Base-by-base conservation (phyloP, 1,140 invertebrate genomes). In the Drosophila tani region DNA sequence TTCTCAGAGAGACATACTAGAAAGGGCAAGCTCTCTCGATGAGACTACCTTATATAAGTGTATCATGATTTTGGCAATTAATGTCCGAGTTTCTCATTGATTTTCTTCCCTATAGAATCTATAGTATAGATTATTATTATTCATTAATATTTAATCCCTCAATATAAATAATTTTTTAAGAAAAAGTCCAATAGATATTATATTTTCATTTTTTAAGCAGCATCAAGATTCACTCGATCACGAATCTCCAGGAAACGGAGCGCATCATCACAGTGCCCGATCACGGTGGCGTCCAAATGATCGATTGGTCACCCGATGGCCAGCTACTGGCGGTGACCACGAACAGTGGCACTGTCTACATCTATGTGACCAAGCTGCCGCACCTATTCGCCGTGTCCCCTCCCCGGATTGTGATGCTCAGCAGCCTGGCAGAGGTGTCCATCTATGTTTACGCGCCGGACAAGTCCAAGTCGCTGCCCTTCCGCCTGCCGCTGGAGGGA, bases 241-340 rank as follows among this genome's bases (percentile, higher is more conserved):
- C 95, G 46, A 97, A 98, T 93, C 93, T 98, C n/a, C 96, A 97
- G 87, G 97, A 98, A 92, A 96, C 97, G 19, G 95, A 95, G 65
- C 96, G 95, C 75, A 95, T 98, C 21, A 95, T 98, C 50, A 95
- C 95, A 19, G 93, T 98, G 29, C 95, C 96, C 6, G 96, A 97
- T 79, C 97, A 98, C 91, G 93, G 94, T 64, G 94, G 94, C 53
- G 93, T 96, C 0, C 91, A 92, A 70, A 92, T 92, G 88, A 93
- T 93, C 14, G 95, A 95, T 43, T 99, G 98, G 97, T 98, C 97
- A 71, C 94, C 96, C 49, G 99, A 99, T 94, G 99, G 99, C 1
- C 97, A 99, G 82, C 94, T 99, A 70, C 93, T 99, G 64, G 98
- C 98, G 3, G 95, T 98, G 15, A 93, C 95, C 3, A 96, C 96